Conservation (phyloP, 2,797 vertebrate genomes). For the Propithecus deckenii region DNA sequence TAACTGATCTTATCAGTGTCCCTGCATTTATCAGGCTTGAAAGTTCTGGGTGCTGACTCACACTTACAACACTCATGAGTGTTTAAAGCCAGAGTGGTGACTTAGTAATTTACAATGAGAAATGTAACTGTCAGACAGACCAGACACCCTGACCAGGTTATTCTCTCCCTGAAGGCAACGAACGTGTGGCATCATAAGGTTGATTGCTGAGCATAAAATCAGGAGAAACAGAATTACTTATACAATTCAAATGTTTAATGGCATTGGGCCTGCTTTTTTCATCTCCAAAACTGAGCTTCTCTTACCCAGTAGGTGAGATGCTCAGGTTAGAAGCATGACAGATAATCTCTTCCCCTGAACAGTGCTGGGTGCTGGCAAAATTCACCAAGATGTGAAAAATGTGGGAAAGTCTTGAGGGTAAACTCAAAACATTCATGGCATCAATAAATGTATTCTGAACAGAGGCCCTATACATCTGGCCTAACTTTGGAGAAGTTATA, state of each 20-base stretch:
- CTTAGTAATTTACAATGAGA: constrained; percentile 61
- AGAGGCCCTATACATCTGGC: not conserved
- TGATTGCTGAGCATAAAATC: constrained; percentile 47
- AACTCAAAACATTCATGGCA: constrained; percentile 6
- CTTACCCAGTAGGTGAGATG: not conserved
- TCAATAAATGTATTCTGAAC: constrained; percentile 9
- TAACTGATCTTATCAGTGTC: constrained; percentile 66
- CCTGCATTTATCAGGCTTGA: constrained; percentile 43
- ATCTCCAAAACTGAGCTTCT: not conserved
- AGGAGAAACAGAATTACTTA: constrained; percentile 41
- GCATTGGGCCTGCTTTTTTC: not conserved
- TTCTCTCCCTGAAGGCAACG: constrained; percentile 40
- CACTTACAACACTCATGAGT: not conserved
- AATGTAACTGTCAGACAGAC: constrained; percentile 42
- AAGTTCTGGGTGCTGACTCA: constrained; percentile 62
- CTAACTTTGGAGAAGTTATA: constrained; percentile 7
- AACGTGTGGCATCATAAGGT: constrained; percentile 16
- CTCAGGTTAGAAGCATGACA: not conserved
- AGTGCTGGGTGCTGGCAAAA: constrained; percentile 2
- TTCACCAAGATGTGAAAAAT: not conserved
- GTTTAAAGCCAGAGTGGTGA: constrained; percentile 40
- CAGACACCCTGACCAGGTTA: constrained; percentile 58
- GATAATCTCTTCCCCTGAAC: not conserved
- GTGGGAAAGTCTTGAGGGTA: not conserved
- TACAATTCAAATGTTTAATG: constrained; percentile 22